Base-by-base conservation (phyloP, 2,797 vertebrate species). In the Tadarida brasiliensis region DNA sequence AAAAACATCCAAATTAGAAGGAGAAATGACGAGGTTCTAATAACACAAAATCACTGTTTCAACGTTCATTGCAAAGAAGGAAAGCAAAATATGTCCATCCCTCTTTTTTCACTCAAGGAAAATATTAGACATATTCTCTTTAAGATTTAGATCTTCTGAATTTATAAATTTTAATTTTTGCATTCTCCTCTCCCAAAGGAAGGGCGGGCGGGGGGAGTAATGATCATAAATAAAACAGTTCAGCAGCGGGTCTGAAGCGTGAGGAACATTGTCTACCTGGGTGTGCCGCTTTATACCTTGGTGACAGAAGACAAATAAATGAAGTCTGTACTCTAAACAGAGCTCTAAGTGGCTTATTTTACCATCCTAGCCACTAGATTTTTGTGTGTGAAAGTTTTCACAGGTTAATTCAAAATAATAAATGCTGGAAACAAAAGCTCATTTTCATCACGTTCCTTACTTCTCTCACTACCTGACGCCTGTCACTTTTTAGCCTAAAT, bases 11-110 rank as follows among this genome's bases (percentile, higher is more conserved):
- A 99, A 99, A 99, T 99, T 99, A 99, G 98, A 98, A 98, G 98
- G 99, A 99, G 99, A 99, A 99, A 99, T 99, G 99, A 99, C 99
- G 99, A 99, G 99, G 99, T 99, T 99, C 99, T 98, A 99, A 99
- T 99, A 98, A 98, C 98, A 97, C 98, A 98, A 99, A 99, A 99
- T 99, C 99, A 99, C 99, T 97, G 98, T 98, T 98, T 99, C 98
- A 98, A 98, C 98, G 98, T 98, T 86, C 98, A 98, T 98, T 97
- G 96, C 96, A 97, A 98, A 98, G 97, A 98, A 98, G 95, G 98
- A 98, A 98, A 98, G 98, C 98, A 98, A 98, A 98, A 98, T 98
- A 98, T 85, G 97, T 96, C 98, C 97, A 74, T 98, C 97, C 96
- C 96, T 96, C 96, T 97, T 98, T 98, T 98, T 97, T 98, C 94